A percentile compares a stretch with the other conserved stretches of the same genome.
Evolutionary conservation across 53 echinoderm and acorn worm genomes (phyloP).

Genomic region (Pentamera pediparva): DNA sequence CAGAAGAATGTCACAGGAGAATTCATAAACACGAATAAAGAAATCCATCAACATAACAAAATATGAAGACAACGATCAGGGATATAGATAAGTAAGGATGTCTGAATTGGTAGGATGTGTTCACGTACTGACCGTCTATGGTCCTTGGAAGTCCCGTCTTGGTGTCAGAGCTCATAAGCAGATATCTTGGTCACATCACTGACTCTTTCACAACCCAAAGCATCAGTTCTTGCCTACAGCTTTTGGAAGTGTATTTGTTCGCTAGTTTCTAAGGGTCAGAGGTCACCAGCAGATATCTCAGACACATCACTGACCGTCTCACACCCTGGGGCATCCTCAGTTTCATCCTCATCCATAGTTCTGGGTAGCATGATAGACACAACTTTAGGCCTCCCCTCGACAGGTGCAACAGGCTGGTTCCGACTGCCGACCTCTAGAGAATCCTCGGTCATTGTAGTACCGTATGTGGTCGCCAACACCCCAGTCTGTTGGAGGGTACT

Average conservation of each 20-base stretch:
- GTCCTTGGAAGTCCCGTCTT: no score
- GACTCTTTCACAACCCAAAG: not conserved
- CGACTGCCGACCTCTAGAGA: conserved; percentile 41
- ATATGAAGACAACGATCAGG: no score
- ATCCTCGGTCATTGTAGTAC: conserved; percentile 55
- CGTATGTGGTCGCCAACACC: conserved; percentile 38
- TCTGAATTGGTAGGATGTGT: no score
- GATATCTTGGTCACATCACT: not conserved
- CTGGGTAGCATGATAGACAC: conserved; percentile 79
- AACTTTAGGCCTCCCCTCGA: conserved; percentile 28
- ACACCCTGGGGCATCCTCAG: conserved; percentile 48
- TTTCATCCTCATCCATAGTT: conserved; percentile 25
- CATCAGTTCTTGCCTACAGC: no score
- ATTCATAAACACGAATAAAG: no score
- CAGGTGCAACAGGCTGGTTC: conserved; percentile 1
- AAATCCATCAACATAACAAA: no score
- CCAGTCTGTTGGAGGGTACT: conserved; percentile 12
- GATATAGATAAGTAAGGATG: no score
- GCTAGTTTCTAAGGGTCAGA: not conserved
- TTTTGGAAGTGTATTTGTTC: no score
- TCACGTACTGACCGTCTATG: no score
- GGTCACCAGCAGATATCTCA: conserved; percentile 61
- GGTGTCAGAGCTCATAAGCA: no score
- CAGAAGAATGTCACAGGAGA: no score
- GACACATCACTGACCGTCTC: conserved; percentile 90